phyloP scores from a whole-genome alignment of 2,888 invertebrate genomes.

The Agonopterix heracliana region DNA sequence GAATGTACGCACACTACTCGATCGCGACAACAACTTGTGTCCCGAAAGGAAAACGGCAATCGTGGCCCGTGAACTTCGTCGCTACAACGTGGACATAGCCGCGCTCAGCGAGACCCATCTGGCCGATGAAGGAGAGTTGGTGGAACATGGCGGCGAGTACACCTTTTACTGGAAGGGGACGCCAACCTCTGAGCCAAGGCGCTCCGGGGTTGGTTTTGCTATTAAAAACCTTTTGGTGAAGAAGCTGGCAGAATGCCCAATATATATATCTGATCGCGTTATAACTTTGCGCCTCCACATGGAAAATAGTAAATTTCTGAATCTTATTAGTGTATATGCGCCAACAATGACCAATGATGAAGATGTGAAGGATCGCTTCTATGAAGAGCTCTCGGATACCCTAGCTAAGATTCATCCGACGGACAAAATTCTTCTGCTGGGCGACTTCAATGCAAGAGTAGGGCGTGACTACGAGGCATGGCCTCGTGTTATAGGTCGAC shows the following conservation, averaged over 20 bases:
- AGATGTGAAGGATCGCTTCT: conserved; percentile 2
- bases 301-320: conserved; percentile 16
- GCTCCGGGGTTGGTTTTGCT: conserved; percentile 14
- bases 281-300: conserved; percentile 14
- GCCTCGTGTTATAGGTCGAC: conserved; percentile 14
- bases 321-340: conserved; percentile 24
- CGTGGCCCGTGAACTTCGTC: conserved; percentile 15
- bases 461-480: conserved; percentile 11
- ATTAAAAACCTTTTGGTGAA: conserved; percentile 6
- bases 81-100: conserved; percentile 17
- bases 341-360: conserved; percentile 14
- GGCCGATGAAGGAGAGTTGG: conserved; percentile 9
- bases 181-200: conserved; percentile 2
- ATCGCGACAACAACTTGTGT: background rate
- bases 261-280: conserved; percentile 12
- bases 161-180: conserved; percentile 13
- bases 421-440: conserved; percentile 12
- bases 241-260: conserved; percentile 4
- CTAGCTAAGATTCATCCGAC: background rate
- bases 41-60: conserved; percentile 11
- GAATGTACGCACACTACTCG: conserved; percentile 14
- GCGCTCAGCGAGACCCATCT: conserved; percentile 19
- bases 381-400: background rate
- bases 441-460: conserved; percentile 17
- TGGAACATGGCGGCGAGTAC: conserved; percentile 7